phyloP scores from a whole-genome alignment of 2,888 invertebrate species.

The Thecophora atra region DNA sequence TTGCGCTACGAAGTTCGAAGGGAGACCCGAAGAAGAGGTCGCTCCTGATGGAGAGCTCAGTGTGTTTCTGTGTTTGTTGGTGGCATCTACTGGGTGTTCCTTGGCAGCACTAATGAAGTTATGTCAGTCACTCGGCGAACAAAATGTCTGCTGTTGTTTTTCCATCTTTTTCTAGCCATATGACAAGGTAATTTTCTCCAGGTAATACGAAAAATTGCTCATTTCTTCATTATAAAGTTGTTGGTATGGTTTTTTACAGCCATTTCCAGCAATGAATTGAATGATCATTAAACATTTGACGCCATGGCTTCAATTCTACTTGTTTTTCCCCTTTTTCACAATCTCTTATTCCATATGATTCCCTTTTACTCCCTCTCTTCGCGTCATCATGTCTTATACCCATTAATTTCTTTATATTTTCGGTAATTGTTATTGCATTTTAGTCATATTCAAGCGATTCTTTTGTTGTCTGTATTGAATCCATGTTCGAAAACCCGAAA shows the following conservation, averaged over 20 bases:
- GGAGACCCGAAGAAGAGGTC: slow-evolving; percentile 11
- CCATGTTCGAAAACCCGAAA: not conserved
- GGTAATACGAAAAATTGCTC: slow-evolving; percentile 3
- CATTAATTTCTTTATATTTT: slow-evolving; percentile 37
- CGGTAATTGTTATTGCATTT: slow-evolving; percentile 21
- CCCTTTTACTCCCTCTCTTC: not conserved
- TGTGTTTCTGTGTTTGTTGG: slow-evolving; percentile 10
- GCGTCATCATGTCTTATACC: slow-evolving; percentile 37
- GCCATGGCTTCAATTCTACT: slow-evolving; percentile 26
- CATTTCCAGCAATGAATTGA: slow-evolving; percentile 8
- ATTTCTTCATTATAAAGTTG: slow-evolving; percentile 17
- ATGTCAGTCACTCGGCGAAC: not conserved
- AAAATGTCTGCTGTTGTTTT: not conserved
- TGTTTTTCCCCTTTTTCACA: not conserved
- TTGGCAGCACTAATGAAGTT: slow-evolving; percentile 39
- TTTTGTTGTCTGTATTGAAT: not conserved
- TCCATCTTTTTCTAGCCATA: slow-evolving; percentile 32
- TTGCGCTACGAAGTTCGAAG: slow-evolving; percentile 22
- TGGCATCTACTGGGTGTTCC: slow-evolving; percentile 42
- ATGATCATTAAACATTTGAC: slow-evolving; percentile 23
- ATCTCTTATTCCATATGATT: too few species aligned
- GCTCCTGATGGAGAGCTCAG: not conserved
- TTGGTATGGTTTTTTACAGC: slow-evolving; percentile 7
- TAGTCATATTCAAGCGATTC: slow-evolving; percentile 14
- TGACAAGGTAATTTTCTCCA: slow-evolving; percentile 37